These are phyloP conservation scores for Drosophila persimilis DNA, from an alignment of 1,140 invertebrate species.

Conservation along the genomic window DNA sequence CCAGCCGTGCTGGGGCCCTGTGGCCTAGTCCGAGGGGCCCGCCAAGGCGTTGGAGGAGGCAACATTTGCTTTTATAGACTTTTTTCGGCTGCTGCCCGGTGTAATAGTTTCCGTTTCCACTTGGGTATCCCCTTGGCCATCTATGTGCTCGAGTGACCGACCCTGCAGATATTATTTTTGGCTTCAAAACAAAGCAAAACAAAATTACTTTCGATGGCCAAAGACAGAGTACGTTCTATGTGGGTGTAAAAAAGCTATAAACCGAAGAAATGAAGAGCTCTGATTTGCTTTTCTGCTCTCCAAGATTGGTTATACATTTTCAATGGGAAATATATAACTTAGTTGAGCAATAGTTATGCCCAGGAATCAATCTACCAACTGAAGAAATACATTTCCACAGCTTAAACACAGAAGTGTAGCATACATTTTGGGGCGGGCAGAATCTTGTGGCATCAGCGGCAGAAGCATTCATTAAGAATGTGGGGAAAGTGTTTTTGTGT, in stretches of 20 bases:
- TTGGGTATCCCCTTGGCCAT: background rate
- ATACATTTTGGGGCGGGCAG: conserved; percentile 16
- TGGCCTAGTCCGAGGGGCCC: background rate
- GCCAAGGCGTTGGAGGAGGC: conserved; percentile 38
- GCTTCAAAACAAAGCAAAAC: conserved; percentile 42
- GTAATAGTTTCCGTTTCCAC: conserved; percentile 47
- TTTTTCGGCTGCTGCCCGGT: conserved; percentile 43
- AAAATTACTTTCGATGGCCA: conserved; percentile 32
- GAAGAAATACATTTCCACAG: background rate
- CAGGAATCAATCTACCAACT: too few species aligned
- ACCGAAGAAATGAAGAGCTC: background rate
- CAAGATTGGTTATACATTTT: too few species aligned
- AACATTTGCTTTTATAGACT: conserved; percentile 71
- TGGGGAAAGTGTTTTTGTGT: conserved; percentile 31
- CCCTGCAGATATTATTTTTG: conserved; percentile 60
- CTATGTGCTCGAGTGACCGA: conserved; percentile 26
- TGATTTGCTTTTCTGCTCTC: too few species aligned
- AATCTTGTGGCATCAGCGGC: conserved; percentile 4
- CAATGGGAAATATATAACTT: too few species aligned
- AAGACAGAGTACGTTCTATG: background rate
- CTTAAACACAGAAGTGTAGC: conserved; percentile 26
- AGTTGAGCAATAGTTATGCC: too few species aligned
- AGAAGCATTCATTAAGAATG: conserved; percentile 46
- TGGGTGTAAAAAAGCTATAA: conserved; percentile 34
- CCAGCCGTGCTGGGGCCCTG: conserved; percentile 1